phyloP scores from a whole-genome alignment of 2,113 vertebrate genomes.

The Amphiprion percula region DNA sequence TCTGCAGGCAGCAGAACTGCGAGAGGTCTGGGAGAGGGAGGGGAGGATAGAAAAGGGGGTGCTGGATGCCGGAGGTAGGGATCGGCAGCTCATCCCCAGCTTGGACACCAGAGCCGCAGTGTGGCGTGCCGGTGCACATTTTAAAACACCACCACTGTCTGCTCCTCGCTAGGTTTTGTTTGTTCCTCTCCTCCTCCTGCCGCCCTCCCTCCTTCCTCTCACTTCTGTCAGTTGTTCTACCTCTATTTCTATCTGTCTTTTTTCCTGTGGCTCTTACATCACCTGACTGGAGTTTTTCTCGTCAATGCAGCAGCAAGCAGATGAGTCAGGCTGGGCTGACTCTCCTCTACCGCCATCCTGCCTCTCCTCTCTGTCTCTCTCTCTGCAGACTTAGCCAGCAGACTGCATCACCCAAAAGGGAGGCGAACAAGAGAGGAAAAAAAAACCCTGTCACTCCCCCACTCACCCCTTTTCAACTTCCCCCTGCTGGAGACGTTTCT shows the following conservation, averaged over 20 bases:
- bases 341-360: conserved; percentile 61
- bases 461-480: conserved; percentile 15
- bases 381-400: conserved; percentile 65
- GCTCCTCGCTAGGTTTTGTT: conserved; percentile 61
- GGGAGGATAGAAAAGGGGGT: neutral
- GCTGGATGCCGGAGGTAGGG: conserved; percentile 52
- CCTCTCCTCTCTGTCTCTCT: conserved; percentile 32
- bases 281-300: conserved; percentile 81
- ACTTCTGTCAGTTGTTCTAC: conserved; percentile 58
- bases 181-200: conserved; percentile 32
- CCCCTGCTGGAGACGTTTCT: conserved; percentile 6
- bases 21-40: conserved; percentile 23
- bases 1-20: conserved; percentile 64
- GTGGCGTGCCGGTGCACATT: conserved; percentile 87
- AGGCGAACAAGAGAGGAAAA: conserved; percentile 37
- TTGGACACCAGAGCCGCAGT: conserved; percentile 82
- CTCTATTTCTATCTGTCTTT: conserved; percentile 35
- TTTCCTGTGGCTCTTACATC: conserved; percentile 75
- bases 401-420: conserved; percentile 66
- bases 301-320: conserved; percentile 81
- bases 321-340: conserved; percentile 82
- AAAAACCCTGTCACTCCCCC: conserved; percentile 31
- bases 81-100: conserved; percentile 69
- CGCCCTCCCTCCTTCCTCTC: conserved; percentile 14
- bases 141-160: conserved; percentile 75